A percentile compares a stretch with the other conserved stretches of the same genome.
Evolutionary conservation across 92 coral and sea anemone species (phyloP).

Genomic region (Micromussa lordhowensis): DNA sequence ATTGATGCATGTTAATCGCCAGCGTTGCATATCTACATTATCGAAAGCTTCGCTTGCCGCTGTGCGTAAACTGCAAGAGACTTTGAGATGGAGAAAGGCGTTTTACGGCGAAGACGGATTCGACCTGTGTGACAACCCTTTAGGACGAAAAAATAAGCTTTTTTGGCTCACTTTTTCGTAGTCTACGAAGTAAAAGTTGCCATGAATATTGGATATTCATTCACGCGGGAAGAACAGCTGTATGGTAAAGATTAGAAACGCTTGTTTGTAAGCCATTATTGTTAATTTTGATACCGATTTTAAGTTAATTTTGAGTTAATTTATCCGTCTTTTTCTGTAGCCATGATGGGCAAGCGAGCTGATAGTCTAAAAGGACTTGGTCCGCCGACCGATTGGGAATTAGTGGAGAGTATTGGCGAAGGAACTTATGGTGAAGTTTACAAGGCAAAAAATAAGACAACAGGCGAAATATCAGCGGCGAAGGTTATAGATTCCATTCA

Average conservation of each 20-base stretch:
- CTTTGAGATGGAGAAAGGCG: neutral
- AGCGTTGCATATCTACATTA: neutral
- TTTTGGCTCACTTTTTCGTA: neutral
- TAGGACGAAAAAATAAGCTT: neutral
- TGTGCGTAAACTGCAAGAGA: neutral
- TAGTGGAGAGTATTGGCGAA: constrained; percentile 94
- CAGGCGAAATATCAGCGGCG: constrained; percentile 93
- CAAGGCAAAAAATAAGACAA: constrained; percentile 74
- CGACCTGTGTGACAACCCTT: neutral
- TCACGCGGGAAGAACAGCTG: constrained; percentile 42
- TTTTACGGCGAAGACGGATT: constrained; percentile 1
- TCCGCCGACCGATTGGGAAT: constrained; percentile 91
- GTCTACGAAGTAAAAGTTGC: neutral
- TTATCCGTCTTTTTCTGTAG: constrained; percentile 27
- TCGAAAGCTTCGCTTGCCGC: neutral
- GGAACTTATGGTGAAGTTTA: constrained; percentile 95
- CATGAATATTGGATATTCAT: constrained; percentile 29
- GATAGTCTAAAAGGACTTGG: constrained; percentile 78
- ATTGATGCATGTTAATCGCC: constrained; percentile 20
- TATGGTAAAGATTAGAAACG: constrained; percentile 31
- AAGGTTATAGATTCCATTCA: constrained; percentile 89
- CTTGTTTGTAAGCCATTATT: neutral
- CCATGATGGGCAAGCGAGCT: constrained; percentile 86
- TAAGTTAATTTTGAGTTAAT: neutral
- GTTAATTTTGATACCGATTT: neutral